Evolutionary conservation across 2,797 vertebrate genomes (phyloP).

Genomic region (Serranus cabrilla): DNA sequence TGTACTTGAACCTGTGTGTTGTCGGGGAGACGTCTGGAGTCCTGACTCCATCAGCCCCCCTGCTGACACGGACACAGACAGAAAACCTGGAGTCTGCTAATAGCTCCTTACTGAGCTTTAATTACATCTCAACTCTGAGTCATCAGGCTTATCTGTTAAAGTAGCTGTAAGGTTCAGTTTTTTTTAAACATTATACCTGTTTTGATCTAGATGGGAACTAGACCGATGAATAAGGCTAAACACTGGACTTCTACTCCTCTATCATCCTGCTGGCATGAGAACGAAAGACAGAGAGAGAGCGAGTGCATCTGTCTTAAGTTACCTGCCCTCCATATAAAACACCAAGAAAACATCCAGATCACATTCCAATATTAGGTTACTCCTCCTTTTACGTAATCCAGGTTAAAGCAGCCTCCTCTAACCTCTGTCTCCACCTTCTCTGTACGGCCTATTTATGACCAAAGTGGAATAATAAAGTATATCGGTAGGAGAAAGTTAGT

Average conservation of each 20-base stretch:
- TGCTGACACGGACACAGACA: slow-evolving; percentile 6
- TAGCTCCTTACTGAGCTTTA: slow-evolving; percentile 20
- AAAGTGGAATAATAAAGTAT: slow-evolving; percentile 15
- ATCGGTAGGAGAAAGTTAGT: not conserved
- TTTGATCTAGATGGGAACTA: not conserved
- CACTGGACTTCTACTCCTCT: slow-evolving; percentile 1
- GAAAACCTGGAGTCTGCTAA: slow-evolving; percentile 3
- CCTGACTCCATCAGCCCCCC: not conserved
- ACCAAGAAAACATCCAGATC: slow-evolving; percentile 49
- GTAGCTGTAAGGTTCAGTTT: not conserved
- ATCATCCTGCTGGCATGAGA: not conserved
- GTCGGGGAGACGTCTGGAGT: slow-evolving; percentile 12
- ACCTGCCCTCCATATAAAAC: slow-evolving; percentile 32
- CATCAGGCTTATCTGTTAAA: not conserved
- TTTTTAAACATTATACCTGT: not conserved
- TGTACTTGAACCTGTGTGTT: slow-evolving; percentile 45
- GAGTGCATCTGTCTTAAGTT: slow-evolving; percentile 39
- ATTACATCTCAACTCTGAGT: slow-evolving; percentile 16
- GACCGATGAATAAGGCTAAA: not conserved
- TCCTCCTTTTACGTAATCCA: not conserved
- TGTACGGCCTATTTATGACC: not conserved
- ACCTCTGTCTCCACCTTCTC: slow-evolving; percentile 5
- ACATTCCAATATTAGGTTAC: slow-evolving; percentile 46
- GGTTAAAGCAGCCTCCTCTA: not conserved
- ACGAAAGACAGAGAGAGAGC: not conserved